A percentile compares a stretch with the other conserved stretches of the same genome.
phyloP scores from a whole-genome alignment of 2,888 invertebrate species.

The Eupithecia pulchellata region DNA sequence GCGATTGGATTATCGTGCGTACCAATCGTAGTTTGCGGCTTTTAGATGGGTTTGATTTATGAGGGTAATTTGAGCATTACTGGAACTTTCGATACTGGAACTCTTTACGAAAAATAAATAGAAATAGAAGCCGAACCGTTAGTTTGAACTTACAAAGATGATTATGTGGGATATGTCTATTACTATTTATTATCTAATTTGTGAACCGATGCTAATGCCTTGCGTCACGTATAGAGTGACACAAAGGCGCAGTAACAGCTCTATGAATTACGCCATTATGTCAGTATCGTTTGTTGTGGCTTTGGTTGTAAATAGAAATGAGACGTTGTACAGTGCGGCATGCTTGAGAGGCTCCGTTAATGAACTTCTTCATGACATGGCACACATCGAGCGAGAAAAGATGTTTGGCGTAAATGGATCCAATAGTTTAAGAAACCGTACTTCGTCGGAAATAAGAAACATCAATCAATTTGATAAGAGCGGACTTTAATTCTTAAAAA shows the following conservation, averaged over 20 bases:
- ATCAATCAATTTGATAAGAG: no score
- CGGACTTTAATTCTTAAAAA: no score
- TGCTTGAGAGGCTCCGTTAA: background rate
- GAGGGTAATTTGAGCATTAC: background rate
- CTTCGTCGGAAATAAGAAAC: no score
- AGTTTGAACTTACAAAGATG: no score
- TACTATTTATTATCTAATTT: constrained; percentile 2
- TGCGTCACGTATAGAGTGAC: constrained; percentile 20
- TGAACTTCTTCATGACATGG: no score
- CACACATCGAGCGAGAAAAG: no score
- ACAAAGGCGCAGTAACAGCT: constrained; percentile 19
- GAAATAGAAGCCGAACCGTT: background rate
- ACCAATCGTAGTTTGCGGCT: constrained; percentile 37
- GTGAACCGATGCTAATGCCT: constrained; percentile 33
- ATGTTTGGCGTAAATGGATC: no score
- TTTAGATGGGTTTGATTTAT: constrained; percentile 24
- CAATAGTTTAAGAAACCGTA: no score
- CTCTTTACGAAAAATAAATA: background rate
- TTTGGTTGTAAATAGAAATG: background rate
- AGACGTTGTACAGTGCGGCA: constrained; percentile 14
- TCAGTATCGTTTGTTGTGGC: constrained; percentile 8
- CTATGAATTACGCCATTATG: constrained; percentile 15
- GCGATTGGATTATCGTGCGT: constrained; percentile 49
- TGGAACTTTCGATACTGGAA: background rate
- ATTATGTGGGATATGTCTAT: background rate